Conservation (phyloP, 53 echinoderm and acorn worm species). For the Luidia sarsii region DNA sequence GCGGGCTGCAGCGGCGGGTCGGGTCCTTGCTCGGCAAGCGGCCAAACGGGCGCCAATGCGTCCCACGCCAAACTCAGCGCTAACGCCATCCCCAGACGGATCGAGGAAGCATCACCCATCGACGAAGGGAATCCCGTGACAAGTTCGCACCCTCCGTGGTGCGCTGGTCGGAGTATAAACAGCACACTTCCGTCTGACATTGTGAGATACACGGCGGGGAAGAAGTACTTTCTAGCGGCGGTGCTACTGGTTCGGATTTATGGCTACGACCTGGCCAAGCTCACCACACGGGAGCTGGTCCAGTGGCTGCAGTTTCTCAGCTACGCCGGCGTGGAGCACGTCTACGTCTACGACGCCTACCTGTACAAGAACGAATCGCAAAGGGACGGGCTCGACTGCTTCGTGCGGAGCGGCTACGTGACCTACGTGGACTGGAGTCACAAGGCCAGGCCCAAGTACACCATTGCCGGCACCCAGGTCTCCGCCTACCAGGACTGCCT, state of each 20-base stretch:
- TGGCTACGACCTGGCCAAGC: background rate
- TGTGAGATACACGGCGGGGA: background rate
- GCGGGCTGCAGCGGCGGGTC: too few relatives aligned
- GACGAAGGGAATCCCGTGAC: background rate
- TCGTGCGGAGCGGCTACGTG: constrained; percentile 2
- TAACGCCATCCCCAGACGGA: too few relatives aligned
- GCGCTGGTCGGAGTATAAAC: background rate
- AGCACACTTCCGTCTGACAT: too few relatives aligned
- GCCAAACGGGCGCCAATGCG: too few relatives aligned
- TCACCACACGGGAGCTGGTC: background rate
- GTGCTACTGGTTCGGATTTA: constrained; percentile 29
- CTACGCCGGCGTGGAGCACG: constrained; percentile 29
- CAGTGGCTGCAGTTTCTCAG: constrained; percentile 28
- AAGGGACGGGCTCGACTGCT: background rate
- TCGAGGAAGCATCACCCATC: too few relatives aligned
- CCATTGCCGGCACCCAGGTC: constrained; percentile 4
- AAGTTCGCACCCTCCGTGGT: background rate
- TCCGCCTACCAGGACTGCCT: constrained; percentile 20
- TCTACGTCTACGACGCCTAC: too few relatives aligned
- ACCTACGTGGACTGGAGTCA: too few relatives aligned
- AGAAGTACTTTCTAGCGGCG: constrained; percentile 5
- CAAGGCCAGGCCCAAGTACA: constrained; percentile 12
- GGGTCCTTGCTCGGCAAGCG: too few relatives aligned
- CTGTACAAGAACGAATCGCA: constrained; percentile 27
- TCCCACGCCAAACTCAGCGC: too few relatives aligned